Evolutionary conservation across 2,888 invertebrate species (phyloP).

Genomic region (Leptinotarsa peninsularis): DNA sequence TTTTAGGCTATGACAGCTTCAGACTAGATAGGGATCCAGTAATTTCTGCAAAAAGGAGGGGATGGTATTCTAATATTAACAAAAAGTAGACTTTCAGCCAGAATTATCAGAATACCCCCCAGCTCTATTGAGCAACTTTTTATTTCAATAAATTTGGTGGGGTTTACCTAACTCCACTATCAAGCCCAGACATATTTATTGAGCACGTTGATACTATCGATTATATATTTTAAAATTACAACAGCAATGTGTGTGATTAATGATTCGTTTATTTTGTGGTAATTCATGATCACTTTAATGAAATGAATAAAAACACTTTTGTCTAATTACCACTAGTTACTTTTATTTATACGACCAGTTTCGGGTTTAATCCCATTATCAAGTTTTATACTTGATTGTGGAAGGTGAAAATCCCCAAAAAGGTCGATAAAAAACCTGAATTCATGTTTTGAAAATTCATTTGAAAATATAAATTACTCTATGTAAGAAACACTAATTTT

Average conservation of each 20-base stretch:
- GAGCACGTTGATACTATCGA: not conserved
- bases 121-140: not conserved
- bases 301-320: too few relatives aligned
- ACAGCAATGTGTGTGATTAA: not conserved
- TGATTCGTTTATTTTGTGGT: too few relatives aligned
- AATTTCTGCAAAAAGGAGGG: not conserved
- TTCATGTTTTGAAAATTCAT: too few relatives aligned
- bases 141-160: not conserved
- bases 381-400: too few relatives aligned
- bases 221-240: not conserved
- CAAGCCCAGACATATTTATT: not conserved
- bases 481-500: too few relatives aligned
- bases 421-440: too few relatives aligned
- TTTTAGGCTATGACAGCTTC: conserved; percentile 6
- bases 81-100: conserved; percentile 10
- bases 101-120: not conserved
- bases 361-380: too few relatives aligned
- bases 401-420: too few relatives aligned
- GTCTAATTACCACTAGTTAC: too few relatives aligned
- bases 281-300: too few relatives aligned
- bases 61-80: conserved; percentile 4
- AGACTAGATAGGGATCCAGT: conserved; percentile 11
- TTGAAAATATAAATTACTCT: too few relatives aligned
- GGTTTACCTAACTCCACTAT: not conserved
- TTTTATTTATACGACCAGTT: too few relatives aligned